Evolutionary conservation across 37 sponge, comb jelly and placozoan genomes (phyloP).

Genomic region (Cladorhizidae sp.): DNA sequence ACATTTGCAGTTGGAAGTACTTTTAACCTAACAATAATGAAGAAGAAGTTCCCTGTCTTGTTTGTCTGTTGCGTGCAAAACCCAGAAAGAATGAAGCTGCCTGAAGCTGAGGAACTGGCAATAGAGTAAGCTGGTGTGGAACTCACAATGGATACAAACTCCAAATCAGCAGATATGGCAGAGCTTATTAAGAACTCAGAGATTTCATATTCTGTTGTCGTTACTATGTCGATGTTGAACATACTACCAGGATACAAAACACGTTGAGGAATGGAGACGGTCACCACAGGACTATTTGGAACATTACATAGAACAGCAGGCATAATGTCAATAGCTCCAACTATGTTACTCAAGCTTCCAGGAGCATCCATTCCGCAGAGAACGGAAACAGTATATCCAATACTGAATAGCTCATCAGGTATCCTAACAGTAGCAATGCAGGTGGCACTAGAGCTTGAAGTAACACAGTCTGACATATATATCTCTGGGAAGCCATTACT

Average conservation of each 20-base stretch:
- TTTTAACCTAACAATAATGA: not conserved
- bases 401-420: constrained; percentile 32
- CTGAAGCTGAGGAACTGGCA: not conserved
- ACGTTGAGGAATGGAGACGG: constrained; percentile 17
- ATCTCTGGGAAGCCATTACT: not conserved
- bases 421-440: constrained; percentile 40
- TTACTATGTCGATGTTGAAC: constrained; percentile 9
- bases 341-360: not conserved
- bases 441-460: constrained; percentile 12
- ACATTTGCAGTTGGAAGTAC: not conserved
- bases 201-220: constrained; percentile 10
- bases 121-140: constrained; percentile 5
- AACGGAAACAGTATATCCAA: constrained; percentile 1
- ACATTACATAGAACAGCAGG: not conserved
- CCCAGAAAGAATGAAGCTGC: constrained; percentile 19
- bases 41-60: not conserved
- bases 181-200: constrained; percentile 23
- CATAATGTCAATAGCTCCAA: constrained; percentile 15
- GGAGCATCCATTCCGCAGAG: constrained; percentile 30
- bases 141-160: constrained; percentile 9
- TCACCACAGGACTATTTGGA: not conserved
- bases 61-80: not conserved
- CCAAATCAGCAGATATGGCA: constrained; percentile 11
- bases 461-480: constrained; percentile 37
- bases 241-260: constrained; percentile 41